Evolutionary conservation across 2,113 vertebrate species (phyloP).

Genomic region (Bungarus multicinctus): DNA sequence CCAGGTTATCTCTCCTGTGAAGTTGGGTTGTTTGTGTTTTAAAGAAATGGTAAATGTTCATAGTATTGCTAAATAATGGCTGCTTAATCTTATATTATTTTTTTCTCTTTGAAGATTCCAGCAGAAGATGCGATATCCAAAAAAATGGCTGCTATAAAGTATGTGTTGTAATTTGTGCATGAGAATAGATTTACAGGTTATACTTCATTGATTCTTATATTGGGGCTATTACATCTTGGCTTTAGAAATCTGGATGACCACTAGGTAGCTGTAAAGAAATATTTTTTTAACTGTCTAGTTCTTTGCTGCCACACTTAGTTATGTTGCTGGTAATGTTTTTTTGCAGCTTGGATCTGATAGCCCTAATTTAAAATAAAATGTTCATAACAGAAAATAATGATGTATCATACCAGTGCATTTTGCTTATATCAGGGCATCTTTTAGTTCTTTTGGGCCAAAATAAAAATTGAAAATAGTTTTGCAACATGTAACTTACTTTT

Average conservation of each 20-base stretch:
- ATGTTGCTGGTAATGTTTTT: not conserved
- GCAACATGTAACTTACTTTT: not conserved
- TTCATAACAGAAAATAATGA: not conserved
- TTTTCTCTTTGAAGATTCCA: slow-evolving; percentile 73
- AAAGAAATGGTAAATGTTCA: not conserved
- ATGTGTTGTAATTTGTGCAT: slow-evolving; percentile 54
- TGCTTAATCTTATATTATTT: slow-evolving; percentile 29
- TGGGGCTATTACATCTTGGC: not conserved
- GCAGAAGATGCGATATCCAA: slow-evolving; percentile 82
- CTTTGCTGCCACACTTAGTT: not conserved
- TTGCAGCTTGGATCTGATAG: not conserved
- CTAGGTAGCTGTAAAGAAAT: not conserved
- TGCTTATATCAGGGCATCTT: not conserved
- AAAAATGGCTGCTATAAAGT: slow-evolving; percentile 89
- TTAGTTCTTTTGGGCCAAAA: not conserved
- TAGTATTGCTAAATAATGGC: not conserved
- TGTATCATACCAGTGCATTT: not conserved
- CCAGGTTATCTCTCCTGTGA: not conserved
- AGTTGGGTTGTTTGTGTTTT: not conserved
- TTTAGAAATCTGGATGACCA: not conserved
- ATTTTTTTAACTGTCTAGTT: not conserved
- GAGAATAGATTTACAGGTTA: not conserved
- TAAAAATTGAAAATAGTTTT: not conserved
- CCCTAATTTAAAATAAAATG: not conserved
- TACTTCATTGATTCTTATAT: not conserved